Evolutionary conservation across 2,113 vertebrate species (phyloP).

Genomic region (Cyanoderma ruficeps): DNA sequence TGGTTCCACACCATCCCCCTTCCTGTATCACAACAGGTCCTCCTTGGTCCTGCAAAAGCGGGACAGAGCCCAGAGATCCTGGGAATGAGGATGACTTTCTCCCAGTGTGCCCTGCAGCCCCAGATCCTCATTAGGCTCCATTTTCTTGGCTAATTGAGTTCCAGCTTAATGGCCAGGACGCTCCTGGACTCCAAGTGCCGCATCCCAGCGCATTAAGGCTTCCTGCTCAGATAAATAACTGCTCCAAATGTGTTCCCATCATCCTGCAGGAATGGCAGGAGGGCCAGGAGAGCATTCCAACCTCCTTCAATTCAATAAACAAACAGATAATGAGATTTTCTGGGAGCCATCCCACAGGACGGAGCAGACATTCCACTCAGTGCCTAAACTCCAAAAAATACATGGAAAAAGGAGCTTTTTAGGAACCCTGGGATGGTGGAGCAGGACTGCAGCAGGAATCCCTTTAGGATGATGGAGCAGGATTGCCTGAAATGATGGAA

Average conservation of each 20-base stretch:
- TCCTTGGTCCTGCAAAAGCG: not conserved
- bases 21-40: fast-evolving
- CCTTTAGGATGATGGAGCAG: not conserved
- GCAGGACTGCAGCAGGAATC: not conserved
- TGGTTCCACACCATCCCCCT: not conserved
- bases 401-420: not conserved
- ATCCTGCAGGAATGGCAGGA: not conserved
- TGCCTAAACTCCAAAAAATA: not conserved
- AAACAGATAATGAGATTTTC: not conserved
- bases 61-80: not conserved
- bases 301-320: conserved; percentile 22
- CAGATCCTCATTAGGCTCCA: not conserved
- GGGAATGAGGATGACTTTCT: not conserved
- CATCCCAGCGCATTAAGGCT: not conserved
- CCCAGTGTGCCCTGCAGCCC: not conserved
- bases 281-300: conserved; percentile 14
- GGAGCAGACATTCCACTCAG: not conserved
- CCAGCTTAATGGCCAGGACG: not conserved
- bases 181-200: not conserved
- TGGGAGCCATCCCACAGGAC: not conserved
- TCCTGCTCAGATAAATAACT: conserved; percentile 13
- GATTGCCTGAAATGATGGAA: too few species aligned
- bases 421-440: not conserved
- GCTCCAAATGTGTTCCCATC: conserved; percentile 13
- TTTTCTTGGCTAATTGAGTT: not conserved